Evolutionary conservation across 2,797 vertebrate genomes (phyloP).

Genomic region (Poecilia velifera): DNA sequence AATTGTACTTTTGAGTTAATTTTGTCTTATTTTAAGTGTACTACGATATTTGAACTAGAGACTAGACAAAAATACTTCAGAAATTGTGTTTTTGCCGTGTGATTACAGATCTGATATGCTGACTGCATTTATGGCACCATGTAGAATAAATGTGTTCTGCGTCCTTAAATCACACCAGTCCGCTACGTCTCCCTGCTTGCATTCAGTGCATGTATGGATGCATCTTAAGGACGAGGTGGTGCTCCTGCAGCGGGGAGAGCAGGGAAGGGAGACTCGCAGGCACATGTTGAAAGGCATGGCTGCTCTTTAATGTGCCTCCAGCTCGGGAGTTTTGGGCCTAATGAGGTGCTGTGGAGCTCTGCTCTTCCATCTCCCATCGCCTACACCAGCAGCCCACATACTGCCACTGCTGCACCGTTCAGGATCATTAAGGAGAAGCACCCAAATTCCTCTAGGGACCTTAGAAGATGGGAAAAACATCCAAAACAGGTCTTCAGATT

Average conservation of each 20-base stretch:
- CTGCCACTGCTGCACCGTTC: conserved; percentile 59
- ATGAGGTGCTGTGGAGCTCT: conserved; percentile 83
- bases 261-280: conserved; percentile 78
- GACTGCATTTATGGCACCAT: neutral
- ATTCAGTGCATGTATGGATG: conserved; percentile 51
- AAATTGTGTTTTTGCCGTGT: no score
- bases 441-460: conserved; percentile 67
- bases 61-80: no score
- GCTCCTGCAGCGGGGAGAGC: conserved; percentile 55
- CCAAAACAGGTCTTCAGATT: conserved; percentile 30
- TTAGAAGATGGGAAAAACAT: neutral
- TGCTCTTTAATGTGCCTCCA: conserved; percentile 92
- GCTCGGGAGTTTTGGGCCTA: conserved; percentile 85
- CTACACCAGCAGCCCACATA: conserved; percentile 66
- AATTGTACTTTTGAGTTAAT: no score
- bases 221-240: conserved; percentile 56
- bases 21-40: no score
- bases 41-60: no score
- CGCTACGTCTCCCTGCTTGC: conserved; percentile 17
- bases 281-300: conserved; percentile 89
- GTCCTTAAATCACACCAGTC: conserved; percentile 9
- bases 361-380: conserved; percentile 59
- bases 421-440: conserved; percentile 76
- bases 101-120: neutral
- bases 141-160: neutral